Evolutionary conservation across 2,888 invertebrate species (phyloP).

Genomic region (Slavum lentiscoides): DNA sequence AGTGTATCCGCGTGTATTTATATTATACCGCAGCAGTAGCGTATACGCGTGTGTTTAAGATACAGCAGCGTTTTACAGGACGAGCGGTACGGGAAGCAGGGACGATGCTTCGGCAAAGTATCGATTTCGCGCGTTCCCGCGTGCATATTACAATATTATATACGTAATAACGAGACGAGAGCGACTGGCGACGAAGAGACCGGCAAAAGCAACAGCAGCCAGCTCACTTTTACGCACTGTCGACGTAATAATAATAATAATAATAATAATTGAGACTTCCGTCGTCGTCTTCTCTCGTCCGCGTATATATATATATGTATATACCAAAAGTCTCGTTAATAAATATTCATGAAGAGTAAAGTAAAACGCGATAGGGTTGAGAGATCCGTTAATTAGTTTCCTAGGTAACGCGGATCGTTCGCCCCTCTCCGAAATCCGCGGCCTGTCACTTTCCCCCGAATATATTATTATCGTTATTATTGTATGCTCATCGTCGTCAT

Average conservation of each 20-base stretch:
- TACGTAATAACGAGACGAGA: no score
- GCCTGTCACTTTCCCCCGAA: background rate
- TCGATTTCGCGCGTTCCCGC: constrained; percentile 20
- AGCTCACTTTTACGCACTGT: no score
- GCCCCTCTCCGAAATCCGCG: background rate
- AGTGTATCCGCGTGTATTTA: background rate
- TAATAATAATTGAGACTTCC: constrained; percentile 46
- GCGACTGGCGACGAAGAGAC: no score
- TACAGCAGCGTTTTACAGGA: no score
- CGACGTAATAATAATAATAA: constrained; percentile 2
- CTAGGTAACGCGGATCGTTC: constrained; percentile 46
- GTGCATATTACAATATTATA: no score
- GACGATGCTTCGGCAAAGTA: constrained; percentile 30
- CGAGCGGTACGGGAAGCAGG: background rate
- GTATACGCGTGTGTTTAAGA: background rate
- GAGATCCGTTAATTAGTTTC: constrained; percentile 51
- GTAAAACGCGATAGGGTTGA: constrained; percentile 45
- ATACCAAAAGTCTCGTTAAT: constrained; percentile 23
- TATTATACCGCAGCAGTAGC: background rate
- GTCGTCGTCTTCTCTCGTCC: background rate
- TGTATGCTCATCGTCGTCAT: background rate
- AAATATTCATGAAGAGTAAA: constrained; percentile 50
- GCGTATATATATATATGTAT: background rate
- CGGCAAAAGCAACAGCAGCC: no score
- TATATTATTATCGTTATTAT: background rate